Evolutionary conservation across 2,113 vertebrate species (phyloP).

Genomic region (Mus musculus): GRCm39 chr19:7203501-7204000

Average conservation of each 20-base stretch:
- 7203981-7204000: neutral
- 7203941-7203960: neutral
- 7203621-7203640: slow-evolving; percentile 60
- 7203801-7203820: slow-evolving; percentile 59
- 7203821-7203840: neutral
- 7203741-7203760: neutral
- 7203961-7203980: neutral
- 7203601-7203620: slow-evolving; percentile 36
- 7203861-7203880: neutral
- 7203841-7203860: fast-evolving
- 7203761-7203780: neutral
- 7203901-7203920: neutral
- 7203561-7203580: neutral
- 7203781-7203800: slow-evolving; percentile 14
- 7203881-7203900: neutral
- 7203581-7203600: neutral
- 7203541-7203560: neutral
- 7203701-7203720: neutral
- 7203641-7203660: slow-evolving; percentile 50
- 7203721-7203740: neutral
- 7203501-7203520: neutral
- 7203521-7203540: neutral
- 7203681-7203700: neutral
- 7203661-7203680: neutral
- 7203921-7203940: neutral